Percentiles rank a stretch among this genome's conserved stretches.
Conservation (phyloP, 2,113 vertebrate genomes). For the Chionis minor region DNA sequence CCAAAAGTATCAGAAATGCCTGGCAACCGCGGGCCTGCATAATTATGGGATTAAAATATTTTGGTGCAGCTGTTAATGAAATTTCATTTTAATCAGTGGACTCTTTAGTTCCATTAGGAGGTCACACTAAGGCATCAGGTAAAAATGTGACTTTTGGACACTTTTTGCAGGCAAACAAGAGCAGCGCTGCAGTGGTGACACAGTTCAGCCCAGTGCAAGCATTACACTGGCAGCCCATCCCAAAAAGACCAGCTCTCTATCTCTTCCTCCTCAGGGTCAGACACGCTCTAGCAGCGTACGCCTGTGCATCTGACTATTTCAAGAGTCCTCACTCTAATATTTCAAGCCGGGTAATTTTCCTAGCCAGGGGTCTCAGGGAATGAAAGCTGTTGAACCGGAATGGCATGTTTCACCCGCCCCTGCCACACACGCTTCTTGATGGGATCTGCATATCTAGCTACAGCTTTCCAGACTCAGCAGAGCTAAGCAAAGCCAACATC, state of each 20-base stretch:
- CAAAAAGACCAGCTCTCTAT: not conserved
- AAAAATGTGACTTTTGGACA: not conserved
- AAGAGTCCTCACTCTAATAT: not conserved
- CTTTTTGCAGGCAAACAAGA: not conserved
- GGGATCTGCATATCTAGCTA: not conserved
- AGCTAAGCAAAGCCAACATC: not conserved
- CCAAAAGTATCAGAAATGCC: not conserved
- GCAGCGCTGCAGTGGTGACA: not conserved
- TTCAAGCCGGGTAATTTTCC: not conserved
- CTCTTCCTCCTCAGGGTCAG: not conserved
- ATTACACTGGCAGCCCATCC: accelerated
- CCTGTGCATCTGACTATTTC: not conserved
- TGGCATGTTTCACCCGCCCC: not conserved
- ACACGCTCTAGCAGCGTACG: accelerated
- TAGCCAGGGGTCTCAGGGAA: conserved; percentile 41
- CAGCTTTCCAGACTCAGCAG: not conserved
- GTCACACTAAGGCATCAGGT: not conserved
- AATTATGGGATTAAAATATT: not conserved
- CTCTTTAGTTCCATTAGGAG: not conserved
- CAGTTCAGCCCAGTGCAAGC: not conserved
- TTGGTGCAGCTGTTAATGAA: not conserved
- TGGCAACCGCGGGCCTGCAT: not conserved
- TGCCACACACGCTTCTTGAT: accelerated
- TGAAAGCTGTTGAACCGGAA: conserved; percentile 44
- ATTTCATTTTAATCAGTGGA: not conserved